phyloP scores from a whole-genome alignment of 1,140 invertebrate genomes.

The Drosophila sucinea region DNA sequence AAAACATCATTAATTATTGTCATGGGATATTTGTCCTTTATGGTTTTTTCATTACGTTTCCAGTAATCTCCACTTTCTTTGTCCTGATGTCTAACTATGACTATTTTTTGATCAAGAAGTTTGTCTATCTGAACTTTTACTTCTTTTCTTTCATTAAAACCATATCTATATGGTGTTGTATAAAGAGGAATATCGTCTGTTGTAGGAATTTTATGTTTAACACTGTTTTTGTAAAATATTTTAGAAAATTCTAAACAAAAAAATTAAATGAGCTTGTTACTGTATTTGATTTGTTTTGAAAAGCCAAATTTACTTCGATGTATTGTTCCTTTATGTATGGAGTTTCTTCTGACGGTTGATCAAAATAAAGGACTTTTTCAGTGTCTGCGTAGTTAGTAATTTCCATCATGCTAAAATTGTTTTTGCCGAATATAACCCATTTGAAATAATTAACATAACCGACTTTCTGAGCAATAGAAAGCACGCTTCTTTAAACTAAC shows the following conservation, averaged over 20 bases:
- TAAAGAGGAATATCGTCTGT: conserved; percentile 16
- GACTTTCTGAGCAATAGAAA: background rate
- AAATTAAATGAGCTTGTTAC: background rate
- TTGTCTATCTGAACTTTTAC: conserved; percentile 15
- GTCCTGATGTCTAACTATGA: conserved; percentile 8
- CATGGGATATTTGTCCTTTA: background rate
- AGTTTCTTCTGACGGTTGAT: background rate
- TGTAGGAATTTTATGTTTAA: conserved; percentile 16
- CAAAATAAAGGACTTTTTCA: conserved; percentile 3
- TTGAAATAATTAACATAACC: background rate
- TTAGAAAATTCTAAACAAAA: background rate
- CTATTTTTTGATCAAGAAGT: conserved; percentile 21
- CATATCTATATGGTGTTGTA: conserved; percentile 3
- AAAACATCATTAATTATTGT: background rate
- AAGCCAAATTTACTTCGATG: background rate
- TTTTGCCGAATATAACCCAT: background rate
- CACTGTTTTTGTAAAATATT: background rate
- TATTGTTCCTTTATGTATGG: background rate
- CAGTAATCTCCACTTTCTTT: background rate
- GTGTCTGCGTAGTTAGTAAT: background rate
- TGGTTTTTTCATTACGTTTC: background rate
- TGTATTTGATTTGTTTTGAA: background rate
- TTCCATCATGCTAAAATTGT: background rate
- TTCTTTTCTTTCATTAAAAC: conserved; percentile 14
- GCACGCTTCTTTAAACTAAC: background rate